Evolutionary conservation across 2,113 vertebrate genomes (phyloP).

Genomic region (Danionella cerebrum): DNA sequence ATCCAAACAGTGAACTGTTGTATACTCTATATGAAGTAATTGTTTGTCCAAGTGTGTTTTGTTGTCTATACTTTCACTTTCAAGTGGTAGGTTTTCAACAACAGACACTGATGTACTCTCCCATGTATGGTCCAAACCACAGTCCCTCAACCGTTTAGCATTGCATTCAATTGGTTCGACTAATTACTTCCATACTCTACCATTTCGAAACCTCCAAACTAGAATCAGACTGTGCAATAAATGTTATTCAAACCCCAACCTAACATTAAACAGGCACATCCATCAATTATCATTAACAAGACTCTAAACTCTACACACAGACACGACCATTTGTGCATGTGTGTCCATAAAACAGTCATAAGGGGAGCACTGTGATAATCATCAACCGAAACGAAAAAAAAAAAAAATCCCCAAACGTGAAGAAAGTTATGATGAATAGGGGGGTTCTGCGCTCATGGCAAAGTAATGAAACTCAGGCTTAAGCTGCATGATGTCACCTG

Average conservation of each 20-base stretch:
- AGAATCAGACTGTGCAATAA: background rate
- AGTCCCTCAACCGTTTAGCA: slow-evolving; percentile 31
- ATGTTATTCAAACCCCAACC: slow-evolving; percentile 1
- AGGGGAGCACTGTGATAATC: background rate
- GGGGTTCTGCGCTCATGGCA: slow-evolving; percentile 5
- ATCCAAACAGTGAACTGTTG: too few relatives aligned
- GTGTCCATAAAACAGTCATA: slow-evolving; percentile 24
- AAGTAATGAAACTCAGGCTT: slow-evolving; percentile 12
- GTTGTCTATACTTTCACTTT: slow-evolving; percentile 43
- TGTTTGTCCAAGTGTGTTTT: slow-evolving; percentile 42
- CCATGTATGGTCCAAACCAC: slow-evolving; percentile 17
- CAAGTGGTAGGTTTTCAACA: slow-evolving; percentile 36
- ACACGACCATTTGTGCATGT: slow-evolving; percentile 2
- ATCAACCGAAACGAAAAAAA: background rate
- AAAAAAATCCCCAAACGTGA: background rate
- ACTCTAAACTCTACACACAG: background rate
- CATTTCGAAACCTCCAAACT: slow-evolving; percentile 20
- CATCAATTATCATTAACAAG: slow-evolving; percentile 15
- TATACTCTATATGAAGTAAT: slow-evolving; percentile 28
- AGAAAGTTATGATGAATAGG: background rate
- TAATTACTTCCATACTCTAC: slow-evolving; percentile 46
- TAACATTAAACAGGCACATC: slow-evolving; percentile 15
- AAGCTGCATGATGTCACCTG: slow-evolving; percentile 5
- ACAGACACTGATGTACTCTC: slow-evolving; percentile 40
- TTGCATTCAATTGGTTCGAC: slow-evolving; percentile 18